A percentile compares a stretch with the other conserved stretches of the same genome.
Conservation (phyloP, 2,888 invertebrate genomes). For the Melinaea marsaeus region DNA sequence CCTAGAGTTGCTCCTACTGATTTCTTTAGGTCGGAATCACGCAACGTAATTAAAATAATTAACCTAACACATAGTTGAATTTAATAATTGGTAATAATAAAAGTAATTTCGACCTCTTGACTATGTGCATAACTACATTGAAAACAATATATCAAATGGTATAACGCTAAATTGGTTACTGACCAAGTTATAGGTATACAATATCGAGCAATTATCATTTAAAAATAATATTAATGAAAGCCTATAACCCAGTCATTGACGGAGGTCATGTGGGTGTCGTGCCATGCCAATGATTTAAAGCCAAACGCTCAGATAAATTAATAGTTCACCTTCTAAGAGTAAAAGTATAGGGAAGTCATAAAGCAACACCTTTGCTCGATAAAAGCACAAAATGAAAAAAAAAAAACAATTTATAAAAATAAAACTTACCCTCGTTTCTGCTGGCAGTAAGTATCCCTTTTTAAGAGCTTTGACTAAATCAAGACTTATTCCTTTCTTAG, state of each 20-base stretch:
- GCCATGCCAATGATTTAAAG: constrained; percentile 73
- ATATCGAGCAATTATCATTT: background rate
- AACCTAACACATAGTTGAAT: background rate
- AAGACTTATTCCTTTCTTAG: constrained; percentile 76
- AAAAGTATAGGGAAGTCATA: constrained; percentile 60
- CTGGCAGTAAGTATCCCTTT: constrained; percentile 91
- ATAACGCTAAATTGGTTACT: constrained; percentile 20
- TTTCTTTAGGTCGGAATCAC: constrained; percentile 21
- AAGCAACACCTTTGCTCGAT: constrained; percentile 73
- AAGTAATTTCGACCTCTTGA: constrained; percentile 24
- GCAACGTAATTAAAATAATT: too few relatives aligned
- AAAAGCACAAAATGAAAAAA: constrained; percentile 60
- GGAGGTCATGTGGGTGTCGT: constrained; percentile 63
- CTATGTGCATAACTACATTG: constrained; percentile 26
- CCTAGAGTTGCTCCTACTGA: constrained; percentile 7
- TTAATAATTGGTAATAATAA: background rate
- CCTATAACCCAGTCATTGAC: constrained; percentile 56
- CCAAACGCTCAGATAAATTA: constrained; percentile 66
- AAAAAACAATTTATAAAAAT: constrained; percentile 25
- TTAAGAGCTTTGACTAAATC: constrained; percentile 92
- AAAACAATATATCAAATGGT: constrained; percentile 20
- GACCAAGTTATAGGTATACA: constrained; percentile 29
- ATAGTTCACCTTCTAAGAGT: constrained; percentile 66
- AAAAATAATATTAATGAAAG: constrained; percentile 20
- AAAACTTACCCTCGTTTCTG: constrained; percentile 93